Conservation (phyloP, 2,797 vertebrate genomes). For the Columba guinea region DNA sequence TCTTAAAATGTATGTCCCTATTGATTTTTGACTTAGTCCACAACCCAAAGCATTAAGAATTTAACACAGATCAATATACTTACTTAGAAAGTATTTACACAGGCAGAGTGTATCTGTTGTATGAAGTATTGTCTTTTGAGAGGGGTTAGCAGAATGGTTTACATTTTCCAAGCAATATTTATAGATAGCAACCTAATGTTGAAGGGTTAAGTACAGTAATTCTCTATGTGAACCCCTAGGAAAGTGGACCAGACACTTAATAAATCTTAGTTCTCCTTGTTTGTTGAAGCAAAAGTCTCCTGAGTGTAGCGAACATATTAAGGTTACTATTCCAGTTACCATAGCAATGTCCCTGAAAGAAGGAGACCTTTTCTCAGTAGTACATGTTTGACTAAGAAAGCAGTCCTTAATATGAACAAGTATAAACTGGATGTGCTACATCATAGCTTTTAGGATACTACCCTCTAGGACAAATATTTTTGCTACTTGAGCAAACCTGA, state of each 20-base stretch:
- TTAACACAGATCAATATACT: conserved; percentile 17
- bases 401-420: neutral
- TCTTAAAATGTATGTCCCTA: neutral
- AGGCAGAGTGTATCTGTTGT: neutral
- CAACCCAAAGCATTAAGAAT: conserved; percentile 34
- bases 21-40: conserved; percentile 27
- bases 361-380: neutral
- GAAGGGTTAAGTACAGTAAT: neutral
- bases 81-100: neutral
- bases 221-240: neutral
- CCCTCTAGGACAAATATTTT: neutral
- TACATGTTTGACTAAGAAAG: neutral
- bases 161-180: neutral
- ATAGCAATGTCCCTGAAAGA: neutral
- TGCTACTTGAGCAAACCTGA: neutral
- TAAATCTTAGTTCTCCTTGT: neutral
- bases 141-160: neutral
- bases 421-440: neutral
- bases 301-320: neutral
- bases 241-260: neutral
- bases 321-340: conserved; percentile 8
- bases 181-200: neutral
- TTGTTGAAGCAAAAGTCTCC: neutral
- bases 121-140: neutral
- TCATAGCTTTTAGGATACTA: neutral